Base-by-base conservation (phyloP, 1,140 invertebrate genomes). In the Eufriesea mexicana region DNA sequence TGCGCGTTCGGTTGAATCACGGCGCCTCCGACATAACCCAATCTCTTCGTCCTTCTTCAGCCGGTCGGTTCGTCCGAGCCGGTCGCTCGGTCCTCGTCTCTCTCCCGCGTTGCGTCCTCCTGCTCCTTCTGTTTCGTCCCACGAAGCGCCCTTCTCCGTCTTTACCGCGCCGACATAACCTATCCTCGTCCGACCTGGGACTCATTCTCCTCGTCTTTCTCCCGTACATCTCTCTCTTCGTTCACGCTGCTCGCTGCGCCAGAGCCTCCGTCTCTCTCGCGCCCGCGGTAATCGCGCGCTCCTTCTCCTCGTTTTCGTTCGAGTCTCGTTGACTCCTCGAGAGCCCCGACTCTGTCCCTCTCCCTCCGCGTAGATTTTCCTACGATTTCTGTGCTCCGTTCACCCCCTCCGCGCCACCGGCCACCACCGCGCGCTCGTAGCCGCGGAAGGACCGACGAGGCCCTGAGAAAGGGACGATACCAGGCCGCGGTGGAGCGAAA, bases 1-100 rank as follows among this genome's bases (percentile, higher is more conserved):
- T 93, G 93, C 92, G 91, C 92, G 91, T 91, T 92, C 88, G 89
- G 91, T 93, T 93, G 93, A 93, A 93, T 94, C 92, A 93, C 93
- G 93, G 92, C 92, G 92, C 92, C 92, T 92, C 92, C 92, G 89
- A 91, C 91, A 92, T 90, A 92, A 91, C 89, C 89, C 89, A 90
- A 91, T 84, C 84, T 84, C 73, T 84, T 84, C 79, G 84, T 89
- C 86, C 84, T 86, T 86, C 80, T 87, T 71, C 76, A 74, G 79
- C 84, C 64, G 49, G 49, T 25, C 76, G 25, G 54, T 25, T 45
- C 57, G 77, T 73, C 61, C 83, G 23, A 72, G 82, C 74, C 68
- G 35, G 54, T 35, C 71, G 25, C 23, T 76, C 54, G 54, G 7
- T 84, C 23, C 54, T 84, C 78, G n/a, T 81, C 28, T 45, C 64